phyloP scores from a whole-genome alignment of 1,140 invertebrate genomes.

The Lamellibrachia luymesi region DNA sequence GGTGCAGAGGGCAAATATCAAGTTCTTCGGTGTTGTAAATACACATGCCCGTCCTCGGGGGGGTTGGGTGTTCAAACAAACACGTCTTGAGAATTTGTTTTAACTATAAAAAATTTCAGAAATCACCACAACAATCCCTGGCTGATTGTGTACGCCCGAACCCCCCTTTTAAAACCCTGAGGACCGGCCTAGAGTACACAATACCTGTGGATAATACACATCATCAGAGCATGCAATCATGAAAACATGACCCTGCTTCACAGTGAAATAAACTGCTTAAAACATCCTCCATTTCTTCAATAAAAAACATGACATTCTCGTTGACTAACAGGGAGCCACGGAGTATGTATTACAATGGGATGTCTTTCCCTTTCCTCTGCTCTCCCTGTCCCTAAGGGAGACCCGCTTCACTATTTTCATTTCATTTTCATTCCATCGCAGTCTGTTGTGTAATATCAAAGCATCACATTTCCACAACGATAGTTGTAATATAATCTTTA shows the following conservation, averaged over 20 bases:
- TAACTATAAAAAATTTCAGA: no score
- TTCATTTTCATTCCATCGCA: not conserved
- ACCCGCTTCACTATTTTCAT: not conserved
- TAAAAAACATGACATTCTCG: not conserved
- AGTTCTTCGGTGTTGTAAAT: not conserved
- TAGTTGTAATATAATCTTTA: not conserved
- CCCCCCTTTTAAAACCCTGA: no score
- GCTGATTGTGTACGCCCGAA: no score
- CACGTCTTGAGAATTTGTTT: not conserved
- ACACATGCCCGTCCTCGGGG: no score
- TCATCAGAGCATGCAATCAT: not conserved
- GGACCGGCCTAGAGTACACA: not conserved
- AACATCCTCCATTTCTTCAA: not conserved
- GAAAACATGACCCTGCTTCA: not conserved
- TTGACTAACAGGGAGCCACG: not conserved
- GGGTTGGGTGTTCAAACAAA: not conserved
- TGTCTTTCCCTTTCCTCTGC: not conserved
- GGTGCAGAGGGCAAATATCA: not conserved
- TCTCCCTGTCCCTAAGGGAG: not conserved
- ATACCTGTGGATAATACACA: not conserved
- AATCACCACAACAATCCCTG: no score
- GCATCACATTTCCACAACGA: not conserved
- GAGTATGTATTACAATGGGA: not conserved
- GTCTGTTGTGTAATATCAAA: not conserved
- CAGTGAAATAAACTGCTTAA: not conserved